These are phyloP conservation scores for Lithophane socia DNA, from an alignment of 2,888 invertebrate genomes.

Conservation along the genomic window DNA sequence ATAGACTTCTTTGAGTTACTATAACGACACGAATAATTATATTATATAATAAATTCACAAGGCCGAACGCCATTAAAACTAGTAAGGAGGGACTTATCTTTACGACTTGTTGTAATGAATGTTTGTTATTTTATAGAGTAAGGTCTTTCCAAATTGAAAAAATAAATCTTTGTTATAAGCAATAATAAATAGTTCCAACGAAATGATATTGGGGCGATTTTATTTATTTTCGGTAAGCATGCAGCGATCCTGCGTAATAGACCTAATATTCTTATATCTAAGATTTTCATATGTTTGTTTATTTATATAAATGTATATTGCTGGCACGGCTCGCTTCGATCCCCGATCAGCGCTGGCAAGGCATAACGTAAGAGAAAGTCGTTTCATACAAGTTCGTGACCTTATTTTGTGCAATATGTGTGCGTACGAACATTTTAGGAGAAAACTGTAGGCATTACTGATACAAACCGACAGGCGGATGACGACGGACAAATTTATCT, in stretches of 20 bases:
- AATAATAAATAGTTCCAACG: constrained; percentile 58
- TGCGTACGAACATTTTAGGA: constrained; percentile 63
- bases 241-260: constrained; percentile 26
- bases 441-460: constrained; percentile 53
- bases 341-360: constrained; percentile 38
- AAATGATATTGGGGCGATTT: constrained; percentile 56
- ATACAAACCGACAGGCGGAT: constrained; percentile 60
- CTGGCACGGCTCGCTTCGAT: constrained; percentile 23
- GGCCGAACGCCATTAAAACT: constrained; percentile 46
- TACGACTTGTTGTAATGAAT: constrained; percentile 65
- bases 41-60: constrained; percentile 35
- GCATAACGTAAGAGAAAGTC: constrained; percentile 50
- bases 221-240: constrained; percentile 55
- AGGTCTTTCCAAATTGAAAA: constrained; percentile 61
- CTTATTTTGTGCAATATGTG: constrained; percentile 63
- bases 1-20: constrained; percentile 18
- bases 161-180: constrained; percentile 63
- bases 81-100: constrained; percentile 52
- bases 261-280: constrained; percentile 37
- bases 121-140: constrained; percentile 61
- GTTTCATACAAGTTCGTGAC: constrained; percentile 60
- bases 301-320: constrained; percentile 36
- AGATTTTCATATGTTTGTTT: constrained; percentile 37
- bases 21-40: constrained; percentile 11
- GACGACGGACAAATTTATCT: constrained; percentile 68